These are phyloP conservation scores for Pyrocephalus nanus DNA, from an alignment of 2,797 vertebrate species.

Conservation along the genomic window DNA sequence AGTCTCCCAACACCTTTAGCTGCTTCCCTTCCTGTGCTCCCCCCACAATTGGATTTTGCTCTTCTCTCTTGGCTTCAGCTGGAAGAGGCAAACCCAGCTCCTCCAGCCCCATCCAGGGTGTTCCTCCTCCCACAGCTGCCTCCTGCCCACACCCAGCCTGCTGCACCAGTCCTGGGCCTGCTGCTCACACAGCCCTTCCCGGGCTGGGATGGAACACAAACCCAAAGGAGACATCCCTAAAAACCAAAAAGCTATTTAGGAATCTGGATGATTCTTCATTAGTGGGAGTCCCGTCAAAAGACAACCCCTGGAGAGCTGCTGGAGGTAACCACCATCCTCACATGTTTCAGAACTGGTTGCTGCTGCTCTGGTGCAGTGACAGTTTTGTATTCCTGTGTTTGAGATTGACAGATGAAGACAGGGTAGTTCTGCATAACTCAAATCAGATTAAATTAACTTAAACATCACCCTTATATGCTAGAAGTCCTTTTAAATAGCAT, in stretches of 20 bases:
- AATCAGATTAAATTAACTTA: neutral
- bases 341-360: rapidly evolving
- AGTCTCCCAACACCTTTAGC: slow-evolving; percentile 41
- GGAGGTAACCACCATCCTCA: neutral
- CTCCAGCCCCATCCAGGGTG: neutral
- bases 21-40: neutral
- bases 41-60: neutral
- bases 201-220: neutral
- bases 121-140: neutral
- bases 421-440: neutral
- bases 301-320: neutral
- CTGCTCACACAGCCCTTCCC: neutral
- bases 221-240: neutral
- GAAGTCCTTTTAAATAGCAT: neutral
- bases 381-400: neutral
- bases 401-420: neutral
- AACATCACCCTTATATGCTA: neutral
- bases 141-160: neutral
- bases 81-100: neutral
- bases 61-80: neutral
- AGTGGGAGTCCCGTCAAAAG: neutral
- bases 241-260: neutral
- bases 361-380: neutral
- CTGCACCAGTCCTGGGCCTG: neutral
- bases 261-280: neutral